Evolutionary conservation across 2,113 vertebrate genomes (phyloP).

Genomic region (Etheostoma cragini): DNA sequence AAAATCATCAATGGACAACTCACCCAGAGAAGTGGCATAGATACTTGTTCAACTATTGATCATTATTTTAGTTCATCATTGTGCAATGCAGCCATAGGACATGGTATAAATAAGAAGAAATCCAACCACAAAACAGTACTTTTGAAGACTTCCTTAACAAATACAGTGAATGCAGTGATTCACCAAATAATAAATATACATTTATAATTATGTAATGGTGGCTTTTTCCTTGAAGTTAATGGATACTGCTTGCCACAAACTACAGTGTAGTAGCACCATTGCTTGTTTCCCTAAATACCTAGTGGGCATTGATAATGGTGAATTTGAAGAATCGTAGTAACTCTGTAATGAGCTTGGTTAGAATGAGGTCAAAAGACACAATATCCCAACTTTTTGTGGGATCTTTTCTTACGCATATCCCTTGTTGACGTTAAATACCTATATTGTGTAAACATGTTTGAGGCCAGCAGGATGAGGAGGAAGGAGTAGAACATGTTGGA

Average conservation of each 20-base stretch:
- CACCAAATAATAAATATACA: not conserved
- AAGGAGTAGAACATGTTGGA: constrained; percentile 5
- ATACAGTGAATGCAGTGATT: not conserved
- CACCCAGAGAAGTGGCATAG: not conserved
- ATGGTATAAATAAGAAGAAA: not conserved
- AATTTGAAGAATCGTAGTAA: not conserved
- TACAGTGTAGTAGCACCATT: not conserved
- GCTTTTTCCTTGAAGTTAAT: not conserved
- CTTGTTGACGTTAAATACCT: not conserved
- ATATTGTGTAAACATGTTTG: not conserved
- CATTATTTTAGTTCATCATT: not conserved
- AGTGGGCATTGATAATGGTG: not conserved
- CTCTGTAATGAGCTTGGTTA: not conserved
- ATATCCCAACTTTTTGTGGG: not conserved
- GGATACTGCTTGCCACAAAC: not conserved
- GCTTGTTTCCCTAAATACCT: not conserved
- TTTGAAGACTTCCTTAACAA: not conserved
- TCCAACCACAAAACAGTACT: not conserved
- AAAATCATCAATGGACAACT: not conserved
- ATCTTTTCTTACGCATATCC: not conserved
- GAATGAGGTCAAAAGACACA: not conserved
- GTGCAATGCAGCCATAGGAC: not conserved
- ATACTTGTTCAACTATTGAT: not conserved
- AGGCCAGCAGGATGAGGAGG: constrained; percentile 6
- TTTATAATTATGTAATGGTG: not conserved